These are phyloP conservation scores for Archegozetes longisetosus DNA, from an alignment of 1,140 invertebrate species.

Conservation along the genomic window DNA sequence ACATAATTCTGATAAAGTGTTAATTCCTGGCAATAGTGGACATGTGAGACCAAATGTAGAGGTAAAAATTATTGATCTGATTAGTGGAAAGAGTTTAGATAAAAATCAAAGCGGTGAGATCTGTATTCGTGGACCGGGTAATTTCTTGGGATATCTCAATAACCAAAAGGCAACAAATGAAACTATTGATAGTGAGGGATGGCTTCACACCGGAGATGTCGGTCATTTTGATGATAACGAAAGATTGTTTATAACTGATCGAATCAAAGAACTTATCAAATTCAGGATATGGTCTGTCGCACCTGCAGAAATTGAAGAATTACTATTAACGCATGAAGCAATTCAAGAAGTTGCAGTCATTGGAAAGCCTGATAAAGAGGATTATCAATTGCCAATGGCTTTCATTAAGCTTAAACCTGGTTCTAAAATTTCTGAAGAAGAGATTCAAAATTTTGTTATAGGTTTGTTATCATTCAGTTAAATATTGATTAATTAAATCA, in stretches of 20 bases:
- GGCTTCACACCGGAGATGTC: conserved; percentile 21
- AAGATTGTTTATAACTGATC: conserved; percentile 23
- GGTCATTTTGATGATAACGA: conserved; percentile 23
- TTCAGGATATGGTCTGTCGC: conserved; percentile 23
- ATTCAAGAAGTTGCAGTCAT: conserved; percentile 70
- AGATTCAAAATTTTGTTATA: conserved; percentile 14
- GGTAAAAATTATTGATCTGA: conserved; percentile 5
- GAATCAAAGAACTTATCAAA: conserved; percentile 25
- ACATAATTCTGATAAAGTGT: no score
- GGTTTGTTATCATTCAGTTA: neutral
- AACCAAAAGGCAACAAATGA: conserved; percentile 16
- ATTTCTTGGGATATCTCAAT: conserved; percentile 21
- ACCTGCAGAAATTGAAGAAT: conserved; percentile 23
- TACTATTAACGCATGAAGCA: conserved; percentile 55
- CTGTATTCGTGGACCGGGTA: conserved; percentile 26
- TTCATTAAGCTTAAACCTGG: conserved; percentile 19
- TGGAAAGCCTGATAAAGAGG: conserved; percentile 68
- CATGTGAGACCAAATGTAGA: conserved; percentile 9
- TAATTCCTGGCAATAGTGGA: no score
- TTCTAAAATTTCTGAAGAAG: conserved; percentile 10
- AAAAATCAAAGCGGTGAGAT: conserved; percentile 26
- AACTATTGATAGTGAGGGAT: conserved; percentile 17
- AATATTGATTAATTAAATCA: neutral
- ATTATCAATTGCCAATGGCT: conserved; percentile 59
- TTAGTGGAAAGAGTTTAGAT: neutral